Percentiles rank a stretch among this genome's conserved stretches.
phyloP scores from a whole-genome alignment of 2,113 vertebrate genomes.

The Chionomys nivalis region DNA sequence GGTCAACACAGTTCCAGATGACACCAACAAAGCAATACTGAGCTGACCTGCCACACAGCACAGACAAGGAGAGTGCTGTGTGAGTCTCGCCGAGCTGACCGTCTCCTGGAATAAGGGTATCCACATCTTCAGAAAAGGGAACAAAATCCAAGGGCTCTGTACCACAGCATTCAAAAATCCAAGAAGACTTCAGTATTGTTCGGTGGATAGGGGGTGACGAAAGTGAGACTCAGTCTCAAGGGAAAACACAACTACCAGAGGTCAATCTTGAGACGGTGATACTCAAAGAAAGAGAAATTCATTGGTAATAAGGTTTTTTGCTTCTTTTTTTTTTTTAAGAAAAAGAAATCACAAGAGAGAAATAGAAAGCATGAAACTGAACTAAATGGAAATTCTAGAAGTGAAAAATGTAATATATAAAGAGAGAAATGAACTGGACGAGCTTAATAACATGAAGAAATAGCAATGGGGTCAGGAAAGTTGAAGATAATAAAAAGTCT shows the following conservation, averaged over 20 bases:
- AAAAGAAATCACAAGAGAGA: conserved; percentile 4
- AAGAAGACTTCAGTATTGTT: conserved; percentile 49
- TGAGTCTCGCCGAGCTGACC: conserved; percentile 29
- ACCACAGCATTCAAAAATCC: conserved; percentile 10
- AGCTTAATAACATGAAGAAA: conserved; percentile 9
- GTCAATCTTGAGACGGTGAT: not conserved
- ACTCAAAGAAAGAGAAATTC: conserved; percentile 18
- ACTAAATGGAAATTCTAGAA: conserved; percentile 43
- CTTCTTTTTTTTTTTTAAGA: not conserved
- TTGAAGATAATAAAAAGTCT: conserved; percentile 38
- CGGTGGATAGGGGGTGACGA: conserved; percentile 7
- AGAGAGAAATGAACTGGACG: conserved; percentile 17
- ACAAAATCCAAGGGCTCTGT: not conserved
- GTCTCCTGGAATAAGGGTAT: conserved; percentile 49
- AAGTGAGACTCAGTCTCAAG: conserved; percentile 41
- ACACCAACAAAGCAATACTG: conserved; percentile 22
- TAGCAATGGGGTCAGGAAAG: not conserved
- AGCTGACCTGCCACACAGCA: not conserved
- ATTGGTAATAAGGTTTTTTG: not conserved
- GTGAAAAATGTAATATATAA: conserved; percentile 44
- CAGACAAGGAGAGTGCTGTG: not conserved
- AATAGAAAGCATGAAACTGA: conserved; percentile 49
- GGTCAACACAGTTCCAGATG: not conserved
- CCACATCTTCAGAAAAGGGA: conserved; percentile 36
- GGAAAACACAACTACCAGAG: conserved; percentile 25